A percentile compares a stretch with the other conserved stretches of the same genome.
Evolutionary conservation across 2,888 invertebrate species (phyloP).

Genomic region (Ctenicera cuprea): DNA sequence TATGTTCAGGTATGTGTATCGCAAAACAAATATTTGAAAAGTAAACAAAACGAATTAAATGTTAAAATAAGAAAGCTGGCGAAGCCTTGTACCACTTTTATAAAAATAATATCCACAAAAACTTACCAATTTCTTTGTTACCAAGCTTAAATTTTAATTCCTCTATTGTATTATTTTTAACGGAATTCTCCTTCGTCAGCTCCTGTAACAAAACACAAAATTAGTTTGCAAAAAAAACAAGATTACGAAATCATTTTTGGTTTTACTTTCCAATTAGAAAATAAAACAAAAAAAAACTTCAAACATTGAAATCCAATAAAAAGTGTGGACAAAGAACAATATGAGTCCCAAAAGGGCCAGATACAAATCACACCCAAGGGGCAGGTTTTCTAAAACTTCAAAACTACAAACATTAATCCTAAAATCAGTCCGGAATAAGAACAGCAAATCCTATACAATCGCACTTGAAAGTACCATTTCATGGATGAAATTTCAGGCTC

Average conservation of each 20-base stretch:
- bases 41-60: conserved; percentile 1
- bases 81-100: conserved; percentile 7
- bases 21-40: conserved; percentile 17
- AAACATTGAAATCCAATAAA: neutral
- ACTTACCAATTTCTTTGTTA: conserved; percentile 68
- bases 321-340: neutral
- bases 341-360: neutral
- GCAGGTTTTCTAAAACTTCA: neutral
- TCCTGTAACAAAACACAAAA: conserved; percentile 63
- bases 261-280: neutral
- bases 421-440: neutral
- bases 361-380: neutral
- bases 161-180: conserved; percentile 67
- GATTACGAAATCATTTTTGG: neutral
- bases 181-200: conserved; percentile 67
- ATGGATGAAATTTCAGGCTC: neutral
- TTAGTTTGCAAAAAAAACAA: neutral
- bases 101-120: neutral
- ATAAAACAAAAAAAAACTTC: neutral
- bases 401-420: neutral
- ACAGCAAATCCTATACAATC: too few relatives aligned
- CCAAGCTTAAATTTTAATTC: conserved; percentile 69
- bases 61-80: neutral
- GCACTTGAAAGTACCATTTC: neutral
- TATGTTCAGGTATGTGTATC: conserved; percentile 7